These are phyloP conservation scores for Pyrocephalus nanus DNA, from an alignment of 2,797 vertebrate genomes.

Conservation along the genomic window DNA sequence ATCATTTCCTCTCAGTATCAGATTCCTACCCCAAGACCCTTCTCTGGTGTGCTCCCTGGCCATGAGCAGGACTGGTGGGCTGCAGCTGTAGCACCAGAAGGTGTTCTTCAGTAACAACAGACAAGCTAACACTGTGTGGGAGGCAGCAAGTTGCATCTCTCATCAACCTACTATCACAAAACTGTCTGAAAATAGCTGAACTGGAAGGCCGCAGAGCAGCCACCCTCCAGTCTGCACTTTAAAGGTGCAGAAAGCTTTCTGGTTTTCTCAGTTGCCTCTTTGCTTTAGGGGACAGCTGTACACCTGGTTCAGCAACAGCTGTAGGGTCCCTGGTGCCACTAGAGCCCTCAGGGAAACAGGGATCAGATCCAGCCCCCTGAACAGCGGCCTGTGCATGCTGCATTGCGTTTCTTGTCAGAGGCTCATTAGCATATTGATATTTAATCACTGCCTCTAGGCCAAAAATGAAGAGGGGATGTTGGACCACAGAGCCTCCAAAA, in stretches of 20 bases:
- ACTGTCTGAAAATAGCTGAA: neutral
- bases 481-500: rapidly evolving
- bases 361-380: neutral
- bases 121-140: neutral
- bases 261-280: neutral
- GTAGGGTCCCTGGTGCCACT: neutral
- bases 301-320: neutral
- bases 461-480: neutral
- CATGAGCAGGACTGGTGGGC: neutral
- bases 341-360: neutral
- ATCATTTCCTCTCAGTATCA: rapidly evolving
- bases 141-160: neutral
- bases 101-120: neutral
- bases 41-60: neutral
- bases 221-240: rapidly evolving
- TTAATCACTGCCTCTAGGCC: neutral
- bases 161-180: neutral
- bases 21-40: neutral
- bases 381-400: neutral
- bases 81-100: neutral
- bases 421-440: neutral
- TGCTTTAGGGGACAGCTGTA: neutral
- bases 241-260: neutral
- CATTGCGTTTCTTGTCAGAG: neutral
- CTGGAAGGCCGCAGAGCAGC: neutral